phyloP scores from a whole-genome alignment of 2,888 invertebrate genomes.

The Teleiodes luculella region DNA sequence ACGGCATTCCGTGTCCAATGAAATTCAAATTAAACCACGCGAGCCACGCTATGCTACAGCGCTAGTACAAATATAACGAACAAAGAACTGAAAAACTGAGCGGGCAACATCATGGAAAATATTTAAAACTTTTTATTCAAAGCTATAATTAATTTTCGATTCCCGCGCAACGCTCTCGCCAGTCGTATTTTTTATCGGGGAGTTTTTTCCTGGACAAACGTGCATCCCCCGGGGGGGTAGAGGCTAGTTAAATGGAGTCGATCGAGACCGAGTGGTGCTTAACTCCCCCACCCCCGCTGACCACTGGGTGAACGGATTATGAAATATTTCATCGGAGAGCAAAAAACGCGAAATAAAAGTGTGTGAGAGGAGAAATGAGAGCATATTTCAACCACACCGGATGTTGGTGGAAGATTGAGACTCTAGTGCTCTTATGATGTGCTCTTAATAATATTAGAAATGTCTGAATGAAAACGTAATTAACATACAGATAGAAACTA shows the following conservation, averaged over 20 bases:
- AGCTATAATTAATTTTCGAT: constrained; percentile 71
- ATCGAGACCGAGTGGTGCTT: constrained; percentile 42
- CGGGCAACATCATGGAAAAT: constrained; percentile 33
- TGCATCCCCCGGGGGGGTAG: constrained; percentile 37
- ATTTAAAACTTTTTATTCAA: constrained; percentile 44
- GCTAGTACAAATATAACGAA: constrained; percentile 11
- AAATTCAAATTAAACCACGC: constrained; percentile 16
- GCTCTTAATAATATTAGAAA: too few relatives aligned
- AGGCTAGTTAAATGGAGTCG: constrained; percentile 53
- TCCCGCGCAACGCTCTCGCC: constrained; percentile 54
- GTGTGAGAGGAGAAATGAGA: neutral
- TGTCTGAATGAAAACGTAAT: too few relatives aligned
- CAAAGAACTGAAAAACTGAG: constrained; percentile 20
- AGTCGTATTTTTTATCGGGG: constrained; percentile 52
- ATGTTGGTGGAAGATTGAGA: neutral
- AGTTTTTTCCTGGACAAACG: constrained; percentile 63
- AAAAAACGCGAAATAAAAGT: constrained; percentile 38
- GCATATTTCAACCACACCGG: neutral
- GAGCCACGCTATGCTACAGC: constrained; percentile 7
- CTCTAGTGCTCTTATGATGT: constrained; percentile 2
- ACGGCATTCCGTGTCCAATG: constrained; percentile 6
- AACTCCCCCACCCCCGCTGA: constrained; percentile 42
- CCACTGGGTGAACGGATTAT: constrained; percentile 68
- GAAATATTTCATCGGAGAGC: constrained; percentile 64
- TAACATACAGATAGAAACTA: too few relatives aligned